These are phyloP conservation scores for Diplodus sargus DNA, from an alignment of 2,797 vertebrate genomes.

Conservation along the genomic window DNA sequence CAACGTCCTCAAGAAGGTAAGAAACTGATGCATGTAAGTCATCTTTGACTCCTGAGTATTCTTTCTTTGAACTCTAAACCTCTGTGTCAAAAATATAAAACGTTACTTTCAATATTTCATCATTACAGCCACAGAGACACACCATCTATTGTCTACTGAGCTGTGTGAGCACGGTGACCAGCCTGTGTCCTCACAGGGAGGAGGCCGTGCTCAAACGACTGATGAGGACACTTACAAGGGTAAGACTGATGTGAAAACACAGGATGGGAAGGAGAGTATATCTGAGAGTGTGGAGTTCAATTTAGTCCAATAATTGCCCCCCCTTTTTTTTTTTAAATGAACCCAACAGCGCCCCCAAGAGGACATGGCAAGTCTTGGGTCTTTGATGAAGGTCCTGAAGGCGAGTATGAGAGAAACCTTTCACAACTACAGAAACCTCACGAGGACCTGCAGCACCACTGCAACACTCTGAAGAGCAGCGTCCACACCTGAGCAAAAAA, in stretches of 20 bases:
- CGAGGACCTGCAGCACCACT: constrained; percentile 49
- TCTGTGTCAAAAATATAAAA: neutral
- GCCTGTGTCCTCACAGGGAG: constrained; percentile 83
- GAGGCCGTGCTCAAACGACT: constrained; percentile 81
- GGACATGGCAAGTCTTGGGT: constrained; percentile 64
- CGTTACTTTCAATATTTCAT: constrained; percentile 1
- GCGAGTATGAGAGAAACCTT: constrained; percentile 70
- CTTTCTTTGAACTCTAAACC: neutral
- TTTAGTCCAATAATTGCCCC: neutral
- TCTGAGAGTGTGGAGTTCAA: neutral
- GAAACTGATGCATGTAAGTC: neutral
- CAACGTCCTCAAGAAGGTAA: constrained; percentile 79
- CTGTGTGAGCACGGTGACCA: constrained; percentile 83
- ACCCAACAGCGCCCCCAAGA: constrained; percentile 71
- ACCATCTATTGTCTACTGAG: constrained; percentile 85
- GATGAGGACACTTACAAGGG: constrained; percentile 83
- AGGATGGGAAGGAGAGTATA: neutral
- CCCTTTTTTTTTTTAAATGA: neutral
- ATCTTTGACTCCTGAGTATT: neutral
- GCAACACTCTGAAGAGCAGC: constrained; percentile 47
- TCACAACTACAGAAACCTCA: constrained; percentile 48
- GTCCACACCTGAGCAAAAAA: neutral
- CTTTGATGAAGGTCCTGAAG: constrained; percentile 76
- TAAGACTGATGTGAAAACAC: constrained; percentile 52
- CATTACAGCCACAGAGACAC: constrained; percentile 80